Conservation (phyloP, 2,888 invertebrate genomes). For the Scotopteryx bipunctaria region DNA sequence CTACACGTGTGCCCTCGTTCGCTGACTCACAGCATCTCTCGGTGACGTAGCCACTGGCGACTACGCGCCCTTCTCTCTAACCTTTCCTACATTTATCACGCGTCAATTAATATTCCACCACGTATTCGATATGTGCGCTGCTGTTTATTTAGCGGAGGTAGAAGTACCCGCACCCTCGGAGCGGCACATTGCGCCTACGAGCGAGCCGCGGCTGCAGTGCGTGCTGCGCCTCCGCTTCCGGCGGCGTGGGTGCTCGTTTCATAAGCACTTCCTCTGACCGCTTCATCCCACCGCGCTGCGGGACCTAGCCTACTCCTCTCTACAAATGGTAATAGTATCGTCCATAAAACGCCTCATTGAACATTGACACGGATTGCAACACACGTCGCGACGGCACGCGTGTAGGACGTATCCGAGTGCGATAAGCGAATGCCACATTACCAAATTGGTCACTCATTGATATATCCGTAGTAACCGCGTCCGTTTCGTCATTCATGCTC, state of each 20-base stretch:
- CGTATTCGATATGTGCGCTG: conserved; percentile 35
- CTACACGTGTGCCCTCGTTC: conserved; percentile 61
- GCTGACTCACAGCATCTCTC: conserved; percentile 65
- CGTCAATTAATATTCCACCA: conserved; percentile 47
- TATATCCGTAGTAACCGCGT: conserved; percentile 53
- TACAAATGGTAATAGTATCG: conserved; percentile 40
- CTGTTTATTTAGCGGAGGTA: conserved; percentile 17
- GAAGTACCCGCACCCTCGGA: conserved; percentile 36
- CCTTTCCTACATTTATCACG: conserved; percentile 56
- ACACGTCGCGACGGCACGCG: conserved; percentile 43
- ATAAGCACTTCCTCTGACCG: conserved; percentile 71
- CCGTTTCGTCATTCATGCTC: conserved; percentile 52
- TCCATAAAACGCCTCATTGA: conserved; percentile 45
- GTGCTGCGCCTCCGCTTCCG: conserved; percentile 73
- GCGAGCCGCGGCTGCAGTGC: conserved; percentile 38
- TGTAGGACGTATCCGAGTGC: conserved; percentile 56
- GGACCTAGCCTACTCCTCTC: conserved; percentile 37
- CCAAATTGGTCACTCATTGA: conserved; percentile 59
- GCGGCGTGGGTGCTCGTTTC: conserved; percentile 70
- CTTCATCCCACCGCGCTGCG: conserved; percentile 62
- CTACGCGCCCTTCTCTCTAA: conserved; percentile 53
- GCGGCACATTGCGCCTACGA: conserved; percentile 57
- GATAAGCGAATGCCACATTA: conserved; percentile 56
- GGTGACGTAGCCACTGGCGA: conserved; percentile 56
- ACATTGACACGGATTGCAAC: conserved; percentile 46